phyloP scores from a whole-genome alignment of 2,113 vertebrate genomes.

The Apeltes quadracus region DNA sequence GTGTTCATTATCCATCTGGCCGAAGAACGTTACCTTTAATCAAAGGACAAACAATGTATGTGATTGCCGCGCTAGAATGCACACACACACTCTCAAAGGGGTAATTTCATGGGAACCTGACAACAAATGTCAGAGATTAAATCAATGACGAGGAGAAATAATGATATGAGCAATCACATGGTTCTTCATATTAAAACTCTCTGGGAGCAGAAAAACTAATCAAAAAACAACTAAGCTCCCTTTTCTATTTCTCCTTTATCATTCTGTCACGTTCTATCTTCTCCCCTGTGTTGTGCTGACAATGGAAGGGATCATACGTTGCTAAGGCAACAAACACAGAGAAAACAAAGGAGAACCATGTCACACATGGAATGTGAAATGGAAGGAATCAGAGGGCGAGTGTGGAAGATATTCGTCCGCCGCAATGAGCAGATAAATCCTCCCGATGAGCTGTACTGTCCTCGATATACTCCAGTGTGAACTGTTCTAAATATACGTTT shows the following conservation, averaged over 20 bases:
- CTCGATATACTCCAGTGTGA: background rate
- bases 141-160: background rate
- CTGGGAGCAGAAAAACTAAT: conserved; percentile 29
- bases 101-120: background rate
- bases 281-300: conserved; percentile 30
- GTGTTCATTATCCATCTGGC: conserved; percentile 51
- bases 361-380: background rate
- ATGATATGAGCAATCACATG: background rate
- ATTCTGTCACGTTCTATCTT: background rate
- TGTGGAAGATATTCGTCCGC: conserved; percentile 27
- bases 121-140: background rate
- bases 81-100: background rate
- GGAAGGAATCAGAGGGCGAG: background rate
- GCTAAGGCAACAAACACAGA: conserved; percentile 56
- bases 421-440: no score
- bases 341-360: conserved; percentile 4
- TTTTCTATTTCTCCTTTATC: conserved; percentile 17
- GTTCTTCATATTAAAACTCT: background rate
- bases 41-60: conserved; percentile 30
- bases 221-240: conserved; percentile 8
- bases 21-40: conserved; percentile 44
- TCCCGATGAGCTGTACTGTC: background rate
- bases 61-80: background rate
- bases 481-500: background rate
- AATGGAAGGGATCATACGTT: conserved; percentile 61